A percentile compares a stretch with the other conserved stretches of the same genome.
Conservation (phyloP, 2,888 invertebrate species). For the Sepioteuthis lessoniana region DNA sequence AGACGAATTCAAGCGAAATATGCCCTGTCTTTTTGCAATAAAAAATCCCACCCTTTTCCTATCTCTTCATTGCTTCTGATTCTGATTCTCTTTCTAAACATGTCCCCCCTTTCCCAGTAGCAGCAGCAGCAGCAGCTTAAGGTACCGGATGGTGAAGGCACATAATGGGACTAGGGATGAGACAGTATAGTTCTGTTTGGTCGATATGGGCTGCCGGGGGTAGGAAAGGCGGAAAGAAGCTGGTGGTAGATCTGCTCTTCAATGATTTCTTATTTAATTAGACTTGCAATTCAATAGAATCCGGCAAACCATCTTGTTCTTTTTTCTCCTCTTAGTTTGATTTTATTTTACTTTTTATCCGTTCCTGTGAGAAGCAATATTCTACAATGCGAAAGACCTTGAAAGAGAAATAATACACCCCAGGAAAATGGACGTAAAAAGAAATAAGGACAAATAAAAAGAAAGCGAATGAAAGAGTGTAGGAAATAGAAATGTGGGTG, state of each 20-base stretch:
- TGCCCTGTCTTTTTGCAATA: neutral
- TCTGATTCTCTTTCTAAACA: neutral
- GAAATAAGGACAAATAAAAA: too few species aligned
- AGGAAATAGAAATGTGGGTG: too few species aligned
- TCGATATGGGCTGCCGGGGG: neutral
- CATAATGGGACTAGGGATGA: neutral
- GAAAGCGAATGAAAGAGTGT: too few species aligned
- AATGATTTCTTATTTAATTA: constrained; percentile 18
- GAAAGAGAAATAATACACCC: neutral
- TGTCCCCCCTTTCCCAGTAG: too few species aligned
- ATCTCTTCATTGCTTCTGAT: neutral
- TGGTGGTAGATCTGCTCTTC: neutral
- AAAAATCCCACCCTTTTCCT: neutral
- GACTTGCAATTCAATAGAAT: constrained; percentile 4
- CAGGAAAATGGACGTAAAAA: neutral
- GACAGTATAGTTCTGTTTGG: neutral
- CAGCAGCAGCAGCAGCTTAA: neutral
- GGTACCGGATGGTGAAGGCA: too few species aligned
- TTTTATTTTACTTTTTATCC: neutral
- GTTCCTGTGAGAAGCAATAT: neutral
- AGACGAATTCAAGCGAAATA: neutral
- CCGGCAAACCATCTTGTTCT: neutral
- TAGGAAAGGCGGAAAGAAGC: neutral
- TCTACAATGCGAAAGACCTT: neutral
- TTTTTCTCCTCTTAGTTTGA: neutral